Percentiles rank a stretch among this genome's conserved stretches.
Conservation (phyloP, 2,113 vertebrate species). For the Calidris pugnax region DNA sequence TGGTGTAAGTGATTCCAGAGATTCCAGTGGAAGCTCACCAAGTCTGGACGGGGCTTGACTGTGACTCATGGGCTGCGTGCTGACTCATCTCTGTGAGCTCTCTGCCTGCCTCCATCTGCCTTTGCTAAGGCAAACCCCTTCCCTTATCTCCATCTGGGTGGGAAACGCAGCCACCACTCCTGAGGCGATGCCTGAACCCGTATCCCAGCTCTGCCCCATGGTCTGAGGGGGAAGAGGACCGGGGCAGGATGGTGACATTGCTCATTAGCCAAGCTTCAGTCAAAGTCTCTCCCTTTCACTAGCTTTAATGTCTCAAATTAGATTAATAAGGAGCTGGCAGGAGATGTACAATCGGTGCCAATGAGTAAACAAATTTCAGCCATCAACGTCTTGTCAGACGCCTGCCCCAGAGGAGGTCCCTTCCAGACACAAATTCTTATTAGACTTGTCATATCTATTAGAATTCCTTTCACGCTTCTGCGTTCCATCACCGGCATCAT, state of each 20-base stretch:
- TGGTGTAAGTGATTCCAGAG: not conserved
- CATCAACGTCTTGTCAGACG: slow-evolving; percentile 84
- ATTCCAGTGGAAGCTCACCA: not conserved
- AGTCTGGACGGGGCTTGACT: not conserved
- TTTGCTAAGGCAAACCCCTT: not conserved
- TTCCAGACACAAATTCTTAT: slow-evolving; percentile 91
- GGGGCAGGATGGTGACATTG: slow-evolving; percentile 57
- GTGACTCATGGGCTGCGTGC: fast-evolving
- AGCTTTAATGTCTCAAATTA: slow-evolving; percentile 79
- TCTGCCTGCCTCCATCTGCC: not conserved
- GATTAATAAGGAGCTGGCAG: slow-evolving; percentile 80
- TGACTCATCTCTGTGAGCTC: not conserved
- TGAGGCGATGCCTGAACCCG: fast-evolving
- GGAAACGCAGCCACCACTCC: not conserved
- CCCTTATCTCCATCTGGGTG: not conserved
- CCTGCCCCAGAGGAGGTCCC: slow-evolving; percentile 83
- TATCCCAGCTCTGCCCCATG: not conserved
- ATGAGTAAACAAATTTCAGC: slow-evolving; percentile 81
- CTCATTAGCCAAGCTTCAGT: slow-evolving; percentile 61
- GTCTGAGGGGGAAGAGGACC: not conserved
- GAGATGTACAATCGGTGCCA: slow-evolving; percentile 70
- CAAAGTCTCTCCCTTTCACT: slow-evolving; percentile 37
- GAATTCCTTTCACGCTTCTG: slow-evolving; percentile 93
- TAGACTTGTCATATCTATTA: slow-evolving; percentile 98
- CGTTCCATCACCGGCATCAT: slow-evolving; percentile 86